These are phyloP conservation scores for Halotydeus destructor DNA, from an alignment of 1,140 invertebrate species.

Conservation along the genomic window DNA sequence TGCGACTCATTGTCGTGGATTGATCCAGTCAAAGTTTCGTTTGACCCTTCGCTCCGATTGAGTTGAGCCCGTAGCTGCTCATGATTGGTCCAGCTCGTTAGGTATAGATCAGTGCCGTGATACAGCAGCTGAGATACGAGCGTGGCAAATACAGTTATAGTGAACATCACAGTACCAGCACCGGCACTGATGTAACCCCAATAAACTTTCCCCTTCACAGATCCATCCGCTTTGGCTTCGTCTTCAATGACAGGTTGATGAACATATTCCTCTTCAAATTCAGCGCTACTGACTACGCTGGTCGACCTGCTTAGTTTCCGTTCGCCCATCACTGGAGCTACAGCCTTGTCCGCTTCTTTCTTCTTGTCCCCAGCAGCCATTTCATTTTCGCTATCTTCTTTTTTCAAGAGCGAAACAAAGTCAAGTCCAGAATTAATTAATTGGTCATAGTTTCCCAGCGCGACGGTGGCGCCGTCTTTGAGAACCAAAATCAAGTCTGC, in stretches of 20 bases:
- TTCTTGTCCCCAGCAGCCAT: background rate
- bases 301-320: too few relatives aligned
- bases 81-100: constrained; percentile 14
- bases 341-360: background rate
- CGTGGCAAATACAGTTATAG: constrained; percentile 5
- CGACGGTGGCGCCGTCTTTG: constrained; percentile 34
- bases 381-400: background rate
- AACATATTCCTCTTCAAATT: background rate
- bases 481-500: constrained; percentile 52
- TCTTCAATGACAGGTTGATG: constrained; percentile 10
- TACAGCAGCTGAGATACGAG: constrained; percentile 18
- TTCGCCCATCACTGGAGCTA: background rate
- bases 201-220: constrained; percentile 13
- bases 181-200: constrained; percentile 2
- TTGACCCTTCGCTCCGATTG: background rate
- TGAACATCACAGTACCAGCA: background rate
- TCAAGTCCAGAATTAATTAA: constrained; percentile 5
- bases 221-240: constrained; percentile 13
- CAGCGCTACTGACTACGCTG: background rate
- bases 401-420: constrained; percentile 7
- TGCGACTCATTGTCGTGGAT: constrained; percentile 23
- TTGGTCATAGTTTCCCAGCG: constrained; percentile 12
- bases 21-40: constrained; percentile 12
- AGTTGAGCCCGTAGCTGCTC: background rate
- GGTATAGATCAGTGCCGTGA: constrained; percentile 17